phyloP scores from a whole-genome alignment of 2,113 vertebrate genomes.

The Chamaetylas fuelleborni region DNA sequence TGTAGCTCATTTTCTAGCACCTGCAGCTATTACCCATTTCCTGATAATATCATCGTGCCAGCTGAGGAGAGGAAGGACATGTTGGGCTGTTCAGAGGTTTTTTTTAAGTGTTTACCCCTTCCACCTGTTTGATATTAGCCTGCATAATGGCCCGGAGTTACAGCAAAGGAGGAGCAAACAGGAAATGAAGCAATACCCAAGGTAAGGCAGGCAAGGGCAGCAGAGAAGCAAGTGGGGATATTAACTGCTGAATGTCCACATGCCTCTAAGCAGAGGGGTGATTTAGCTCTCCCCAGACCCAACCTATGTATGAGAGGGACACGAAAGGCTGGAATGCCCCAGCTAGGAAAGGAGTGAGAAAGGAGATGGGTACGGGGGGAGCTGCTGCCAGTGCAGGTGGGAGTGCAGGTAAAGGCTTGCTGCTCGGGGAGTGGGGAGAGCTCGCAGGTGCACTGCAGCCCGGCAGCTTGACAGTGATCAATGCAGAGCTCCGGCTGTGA shows the following conservation, averaged over 20 bases:
- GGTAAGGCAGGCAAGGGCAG: neutral
- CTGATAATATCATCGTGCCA: constrained; percentile 16
- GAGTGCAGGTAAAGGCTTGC: constrained; percentile 47
- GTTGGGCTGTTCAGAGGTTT: neutral
- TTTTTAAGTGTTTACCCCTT: constrained; percentile 27
- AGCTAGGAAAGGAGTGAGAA: neutral
- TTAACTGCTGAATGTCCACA: neutral
- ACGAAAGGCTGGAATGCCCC: no score
- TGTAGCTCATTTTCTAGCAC: neutral
- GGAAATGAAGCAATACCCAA: constrained; percentile 21
- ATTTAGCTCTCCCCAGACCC: neutral
- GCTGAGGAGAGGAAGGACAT: constrained; percentile 45
- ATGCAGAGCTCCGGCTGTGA: constrained; percentile 35
- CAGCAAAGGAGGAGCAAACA: constrained; percentile 12
- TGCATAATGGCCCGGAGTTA: neutral
- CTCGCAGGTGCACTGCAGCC: constrained; percentile 34
- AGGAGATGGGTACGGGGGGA: neutral
- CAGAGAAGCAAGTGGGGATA: neutral
- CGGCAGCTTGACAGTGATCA: constrained; percentile 49
- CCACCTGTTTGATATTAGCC: constrained; percentile 45
- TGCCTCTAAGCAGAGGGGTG: neutral
- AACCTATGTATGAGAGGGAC: neutral
- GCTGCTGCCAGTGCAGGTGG: neutral
- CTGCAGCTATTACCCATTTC: constrained; percentile 58
- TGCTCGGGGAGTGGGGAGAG: neutral